Evolutionary conservation across 1,140 invertebrate species (phyloP).

Genomic region (Eurosta solidaginis): DNA sequence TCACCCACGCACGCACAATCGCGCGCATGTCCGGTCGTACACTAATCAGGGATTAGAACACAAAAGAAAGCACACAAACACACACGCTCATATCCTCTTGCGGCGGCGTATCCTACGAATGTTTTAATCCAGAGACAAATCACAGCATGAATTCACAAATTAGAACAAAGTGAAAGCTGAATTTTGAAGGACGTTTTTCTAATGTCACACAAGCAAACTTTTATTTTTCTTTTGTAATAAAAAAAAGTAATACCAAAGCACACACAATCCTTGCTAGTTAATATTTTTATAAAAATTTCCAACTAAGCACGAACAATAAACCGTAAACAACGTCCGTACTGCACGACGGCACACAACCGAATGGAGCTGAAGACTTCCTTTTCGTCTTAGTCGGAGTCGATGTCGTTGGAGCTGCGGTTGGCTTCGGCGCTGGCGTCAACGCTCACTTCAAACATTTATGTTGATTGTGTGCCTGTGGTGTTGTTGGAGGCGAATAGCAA

Average conservation of each 20-base stretch:
- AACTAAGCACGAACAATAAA: slow-evolving; percentile 37
- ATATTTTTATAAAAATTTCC: background rate
- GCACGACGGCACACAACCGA: slow-evolving; percentile 57
- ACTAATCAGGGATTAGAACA: background rate
- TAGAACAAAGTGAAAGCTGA: background rate
- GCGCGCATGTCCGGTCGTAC: background rate
- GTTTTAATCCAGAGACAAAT: background rate
- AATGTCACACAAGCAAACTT: background rate
- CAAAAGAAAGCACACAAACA: background rate
- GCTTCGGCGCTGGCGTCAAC: background rate
- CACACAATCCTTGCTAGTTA: slow-evolving; percentile 3
- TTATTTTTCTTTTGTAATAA: background rate
- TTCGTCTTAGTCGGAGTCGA: slow-evolving; percentile 15
- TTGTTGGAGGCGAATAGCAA: background rate
- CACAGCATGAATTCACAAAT: background rate
- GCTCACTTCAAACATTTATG: background rate
- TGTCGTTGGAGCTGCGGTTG: background rate
- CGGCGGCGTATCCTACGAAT: background rate
- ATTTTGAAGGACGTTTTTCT: background rate
- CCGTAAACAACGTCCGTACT: slow-evolving; percentile 56
- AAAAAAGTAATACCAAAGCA: background rate
- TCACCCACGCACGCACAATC: background rate
- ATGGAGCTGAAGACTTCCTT: slow-evolving; percentile 42
- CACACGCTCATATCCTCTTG: background rate
- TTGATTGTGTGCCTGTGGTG: background rate